Conservation (phyloP, 2,797 vertebrate species). For the Tokudaia tokunoshimensis region DNA sequence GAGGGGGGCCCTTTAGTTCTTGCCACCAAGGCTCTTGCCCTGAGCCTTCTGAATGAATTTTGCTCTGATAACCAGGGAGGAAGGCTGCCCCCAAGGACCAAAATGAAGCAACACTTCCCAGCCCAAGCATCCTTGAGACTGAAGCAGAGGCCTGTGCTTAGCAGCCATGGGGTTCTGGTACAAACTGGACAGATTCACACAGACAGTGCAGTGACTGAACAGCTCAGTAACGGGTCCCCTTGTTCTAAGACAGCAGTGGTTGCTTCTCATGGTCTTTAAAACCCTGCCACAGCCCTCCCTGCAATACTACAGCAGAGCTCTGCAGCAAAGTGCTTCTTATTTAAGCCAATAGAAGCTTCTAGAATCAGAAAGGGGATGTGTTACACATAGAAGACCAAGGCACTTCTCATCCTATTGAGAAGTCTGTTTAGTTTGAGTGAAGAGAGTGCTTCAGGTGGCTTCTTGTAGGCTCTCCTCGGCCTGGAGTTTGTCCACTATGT, state of each 20-base stretch:
- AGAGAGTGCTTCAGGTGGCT: neutral
- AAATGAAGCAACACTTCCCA: neutral
- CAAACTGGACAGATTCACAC: neutral
- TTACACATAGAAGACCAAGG: neutral
- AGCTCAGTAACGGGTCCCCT: accelerated
- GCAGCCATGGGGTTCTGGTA: neutral
- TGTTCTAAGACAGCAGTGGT: neutral
- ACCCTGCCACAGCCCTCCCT: neutral
- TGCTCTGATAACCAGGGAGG: neutral
- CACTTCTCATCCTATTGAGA: neutral
- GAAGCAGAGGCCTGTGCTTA: accelerated
- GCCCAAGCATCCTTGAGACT: neutral
- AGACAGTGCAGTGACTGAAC: neutral
- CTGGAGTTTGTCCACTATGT: neutral
- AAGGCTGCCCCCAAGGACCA: neutral
- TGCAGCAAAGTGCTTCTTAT: neutral
- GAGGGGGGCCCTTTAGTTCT: neutral
- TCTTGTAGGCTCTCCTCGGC: neutral
- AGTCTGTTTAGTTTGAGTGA: neutral
- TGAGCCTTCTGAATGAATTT: neutral
- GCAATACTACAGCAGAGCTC: neutral
- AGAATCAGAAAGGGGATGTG: constrained; percentile 49
- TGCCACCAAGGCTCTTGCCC: neutral
- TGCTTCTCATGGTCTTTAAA: neutral
- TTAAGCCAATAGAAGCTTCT: constrained; percentile 51